phyloP scores from a whole-genome alignment of 2,113 vertebrate species.

The Hippocampus comes region DNA sequence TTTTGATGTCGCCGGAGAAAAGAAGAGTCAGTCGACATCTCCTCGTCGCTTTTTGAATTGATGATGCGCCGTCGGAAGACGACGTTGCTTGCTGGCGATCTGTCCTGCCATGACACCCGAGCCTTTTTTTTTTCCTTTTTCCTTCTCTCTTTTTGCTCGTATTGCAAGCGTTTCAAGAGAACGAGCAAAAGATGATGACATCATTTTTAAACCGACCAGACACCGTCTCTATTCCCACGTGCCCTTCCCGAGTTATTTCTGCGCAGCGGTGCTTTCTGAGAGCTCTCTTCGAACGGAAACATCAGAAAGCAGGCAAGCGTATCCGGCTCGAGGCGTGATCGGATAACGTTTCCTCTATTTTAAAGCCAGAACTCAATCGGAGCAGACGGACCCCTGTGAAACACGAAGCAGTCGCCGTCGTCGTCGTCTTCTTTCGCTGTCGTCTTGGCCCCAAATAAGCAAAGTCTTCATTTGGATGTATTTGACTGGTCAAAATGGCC shows the following conservation, averaged over 20 bases:
- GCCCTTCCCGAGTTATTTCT: background rate
- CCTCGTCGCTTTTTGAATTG: slow-evolving; percentile 47
- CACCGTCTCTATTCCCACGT: background rate
- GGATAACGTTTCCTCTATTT: slow-evolving; percentile 64
- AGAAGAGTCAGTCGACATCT: slow-evolving; percentile 52
- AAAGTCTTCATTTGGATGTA: background rate
- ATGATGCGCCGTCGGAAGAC: slow-evolving; percentile 35
- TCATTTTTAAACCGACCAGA: background rate
- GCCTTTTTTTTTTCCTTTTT: slow-evolving; percentile 9
- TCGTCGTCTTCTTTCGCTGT: too few species aligned
- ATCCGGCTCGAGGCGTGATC: slow-evolving; percentile 30
- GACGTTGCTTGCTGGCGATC: background rate
- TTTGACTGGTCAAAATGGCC: background rate
- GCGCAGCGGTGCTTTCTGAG: too few species aligned
- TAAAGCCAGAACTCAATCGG: slow-evolving; percentile 59
- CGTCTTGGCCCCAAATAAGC: background rate
- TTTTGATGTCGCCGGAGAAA: slow-evolving; percentile 63
- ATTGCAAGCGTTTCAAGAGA: background rate
- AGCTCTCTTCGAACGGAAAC: too few species aligned
- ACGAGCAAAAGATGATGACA: background rate
- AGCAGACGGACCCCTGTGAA: slow-evolving; percentile 58
- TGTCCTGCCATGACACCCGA: too few species aligned
- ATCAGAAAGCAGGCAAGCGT: too few species aligned
- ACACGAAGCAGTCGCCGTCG: background rate
- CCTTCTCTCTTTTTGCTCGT: too few species aligned